Percentiles rank a stretch among this genome's conserved stretches.
These are phyloP conservation scores for Eupithecia exiguata DNA, from an alignment of 2,888 invertebrate genomes.

Conservation along the genomic window DNA sequence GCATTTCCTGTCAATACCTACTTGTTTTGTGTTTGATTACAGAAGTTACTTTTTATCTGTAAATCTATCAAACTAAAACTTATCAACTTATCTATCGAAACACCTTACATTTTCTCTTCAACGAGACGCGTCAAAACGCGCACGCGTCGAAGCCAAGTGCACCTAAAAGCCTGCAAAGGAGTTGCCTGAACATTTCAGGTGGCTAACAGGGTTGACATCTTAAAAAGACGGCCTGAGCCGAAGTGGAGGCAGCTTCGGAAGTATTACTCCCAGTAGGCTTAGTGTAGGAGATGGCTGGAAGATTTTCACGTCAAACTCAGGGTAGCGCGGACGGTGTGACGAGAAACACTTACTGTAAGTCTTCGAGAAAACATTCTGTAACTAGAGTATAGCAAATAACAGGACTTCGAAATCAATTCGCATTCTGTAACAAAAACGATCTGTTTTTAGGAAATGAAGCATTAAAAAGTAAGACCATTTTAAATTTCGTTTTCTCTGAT, in stretches of 20 bases:
- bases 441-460: neutral
- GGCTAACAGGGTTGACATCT: slow-evolving; percentile 31
- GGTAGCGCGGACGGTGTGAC: too few relatives aligned
- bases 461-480: neutral
- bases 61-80: neutral
- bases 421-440: neutral
- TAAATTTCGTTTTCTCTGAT: neutral
- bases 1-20: too few relatives aligned
- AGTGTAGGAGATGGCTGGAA: slow-evolving; percentile 11
- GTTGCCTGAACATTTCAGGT: slow-evolving; percentile 27
- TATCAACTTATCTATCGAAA: neutral
- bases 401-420: neutral
- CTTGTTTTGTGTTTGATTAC: too few relatives aligned
- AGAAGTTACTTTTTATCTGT: too few relatives aligned
- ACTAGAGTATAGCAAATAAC: neutral
- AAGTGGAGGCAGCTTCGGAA: slow-evolving; percentile 18
- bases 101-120: neutral
- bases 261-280: slow-evolving; percentile 32
- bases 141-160: slow-evolving; percentile 15
- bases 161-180: slow-evolving; percentile 11
- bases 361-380: neutral
- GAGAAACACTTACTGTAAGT: neutral
- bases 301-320: slow-evolving; percentile 5
- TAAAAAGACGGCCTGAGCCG: slow-evolving; percentile 25
- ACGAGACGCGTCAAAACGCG: neutral